Base-by-base conservation (phyloP, 2,797 vertebrate genomes). In the Trichosurus vulpecula region DNA sequence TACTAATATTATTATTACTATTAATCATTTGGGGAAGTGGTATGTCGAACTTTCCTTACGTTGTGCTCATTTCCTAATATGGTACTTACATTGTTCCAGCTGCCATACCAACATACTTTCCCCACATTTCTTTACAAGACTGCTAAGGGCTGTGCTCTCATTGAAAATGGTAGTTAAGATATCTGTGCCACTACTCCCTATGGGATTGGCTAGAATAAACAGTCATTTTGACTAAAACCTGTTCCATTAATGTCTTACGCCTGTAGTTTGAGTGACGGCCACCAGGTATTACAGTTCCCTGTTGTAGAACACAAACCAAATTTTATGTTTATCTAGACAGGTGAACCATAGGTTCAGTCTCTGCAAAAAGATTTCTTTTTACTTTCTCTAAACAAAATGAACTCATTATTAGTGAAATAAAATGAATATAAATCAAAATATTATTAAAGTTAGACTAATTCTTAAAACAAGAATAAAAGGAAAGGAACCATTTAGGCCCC, bases 231-330 rank as follows among this genome's bases (percentile, higher is more conserved):
- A 74, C n/a, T 41, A 14, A 91, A 91, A 94, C 41, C 93, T 47
- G 96, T 97, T 97, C 29, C 54, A 57, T 54, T 52, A 35, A 92
- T 25, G 95, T 53, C 94, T 92, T 97, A 92, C 96, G 97, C 47
- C 94, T 96, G 29, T 89, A 93, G 92, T 94, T 93, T 97, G 93
- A 95, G 95, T 81, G 91, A 53, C 90, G 87, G 58, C 6, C 52
- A 56, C 95, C 16, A 66, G 14, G 35, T n/a, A 93, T 56, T 54
- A 92, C n/a, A 97, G 66, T 4, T 58, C 94, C 95, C 91, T 54
- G 52, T 91, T 95, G 92, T 95, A 94, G 81, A 96, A 29, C 87
- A 94, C 52, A 94, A 56, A 95, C 19, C 56, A 94, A 93, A 92
- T n/a, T 74, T 74, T 74, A 74, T 41, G 35, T 10, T n/a, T 74